Percentiles rank a stretch among this genome's conserved stretches.
These are phyloP conservation scores for Conus canariensis DNA, from an alignment of 2,888 invertebrate genomes.

Conservation along the genomic window DNA sequence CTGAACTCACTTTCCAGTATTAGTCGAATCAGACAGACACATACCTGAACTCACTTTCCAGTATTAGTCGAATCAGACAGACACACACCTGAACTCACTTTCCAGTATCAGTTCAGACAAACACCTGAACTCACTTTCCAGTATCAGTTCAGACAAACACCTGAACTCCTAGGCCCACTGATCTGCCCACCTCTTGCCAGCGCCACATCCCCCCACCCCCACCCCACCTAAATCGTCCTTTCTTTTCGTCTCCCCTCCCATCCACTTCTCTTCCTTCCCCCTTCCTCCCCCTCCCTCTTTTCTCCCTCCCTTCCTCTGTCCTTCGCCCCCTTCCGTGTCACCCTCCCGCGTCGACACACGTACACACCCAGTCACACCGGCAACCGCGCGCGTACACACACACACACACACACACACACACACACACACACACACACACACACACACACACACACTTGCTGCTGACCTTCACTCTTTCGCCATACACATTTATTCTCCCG, in stretches of 20 bases:
- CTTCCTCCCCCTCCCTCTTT: neutral
- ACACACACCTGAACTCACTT: no score
- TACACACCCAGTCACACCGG: neutral
- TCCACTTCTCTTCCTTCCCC: neutral
- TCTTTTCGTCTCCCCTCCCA: neutral
- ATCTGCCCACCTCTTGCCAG: neutral
- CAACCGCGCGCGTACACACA: neutral
- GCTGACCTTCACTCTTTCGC: no score
- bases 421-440: conserved; percentile 15
- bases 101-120: no score
- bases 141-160: no score
- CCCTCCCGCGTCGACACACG: neutral
- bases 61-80: no score
- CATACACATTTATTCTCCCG: no score
- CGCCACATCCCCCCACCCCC: neutral
- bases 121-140: no score
- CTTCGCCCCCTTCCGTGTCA: neutral
- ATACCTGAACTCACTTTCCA: no score
- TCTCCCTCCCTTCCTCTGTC: neutral
- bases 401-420: conserved; percentile 11
- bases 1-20: no score
- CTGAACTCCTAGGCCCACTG: no score
- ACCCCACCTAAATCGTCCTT: neutral
- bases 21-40: no score
- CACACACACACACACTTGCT: neutral